Conservation (phyloP, 2,797 vertebrate species). For the Gallinago stenura region DNA sequence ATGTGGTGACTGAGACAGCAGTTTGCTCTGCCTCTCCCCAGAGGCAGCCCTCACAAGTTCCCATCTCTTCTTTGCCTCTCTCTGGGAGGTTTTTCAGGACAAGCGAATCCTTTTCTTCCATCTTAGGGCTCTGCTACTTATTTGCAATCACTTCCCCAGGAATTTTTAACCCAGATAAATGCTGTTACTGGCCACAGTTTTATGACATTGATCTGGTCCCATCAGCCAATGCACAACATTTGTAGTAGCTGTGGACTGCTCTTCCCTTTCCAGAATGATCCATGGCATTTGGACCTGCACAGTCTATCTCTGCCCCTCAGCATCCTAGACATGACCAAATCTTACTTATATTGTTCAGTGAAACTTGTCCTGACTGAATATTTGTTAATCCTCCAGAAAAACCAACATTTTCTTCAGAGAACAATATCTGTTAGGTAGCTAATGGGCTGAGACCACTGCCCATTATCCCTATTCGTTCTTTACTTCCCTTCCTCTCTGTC, state of each 20-base stretch:
- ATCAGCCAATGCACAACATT: not conserved
- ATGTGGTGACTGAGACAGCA: fast-evolving
- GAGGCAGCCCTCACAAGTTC: not conserved
- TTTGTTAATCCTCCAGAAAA: not conserved
- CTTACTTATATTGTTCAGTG: not conserved
- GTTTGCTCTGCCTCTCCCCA: not conserved
- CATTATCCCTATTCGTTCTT: not conserved
- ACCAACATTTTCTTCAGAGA: not conserved
- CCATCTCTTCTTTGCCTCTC: not conserved
- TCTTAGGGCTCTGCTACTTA: not conserved
- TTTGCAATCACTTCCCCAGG: not conserved
- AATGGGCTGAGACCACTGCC: not conserved
- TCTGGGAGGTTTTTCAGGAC: not conserved
- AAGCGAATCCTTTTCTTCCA: not conserved
- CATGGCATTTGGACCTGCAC: not conserved
- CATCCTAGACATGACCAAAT: not conserved
- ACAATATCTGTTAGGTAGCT: fast-evolving
- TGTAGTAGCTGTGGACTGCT: not conserved
- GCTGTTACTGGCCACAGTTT: not conserved
- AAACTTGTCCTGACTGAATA: not conserved
- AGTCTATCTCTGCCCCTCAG: not conserved
- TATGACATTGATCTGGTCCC: not conserved
- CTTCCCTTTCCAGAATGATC: not conserved
- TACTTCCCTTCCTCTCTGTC: not conserved
- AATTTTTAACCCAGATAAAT: not conserved